Evolutionary conservation across 2,113 vertebrate species (phyloP).

Genomic region (Melanocharis versteri): DNA sequence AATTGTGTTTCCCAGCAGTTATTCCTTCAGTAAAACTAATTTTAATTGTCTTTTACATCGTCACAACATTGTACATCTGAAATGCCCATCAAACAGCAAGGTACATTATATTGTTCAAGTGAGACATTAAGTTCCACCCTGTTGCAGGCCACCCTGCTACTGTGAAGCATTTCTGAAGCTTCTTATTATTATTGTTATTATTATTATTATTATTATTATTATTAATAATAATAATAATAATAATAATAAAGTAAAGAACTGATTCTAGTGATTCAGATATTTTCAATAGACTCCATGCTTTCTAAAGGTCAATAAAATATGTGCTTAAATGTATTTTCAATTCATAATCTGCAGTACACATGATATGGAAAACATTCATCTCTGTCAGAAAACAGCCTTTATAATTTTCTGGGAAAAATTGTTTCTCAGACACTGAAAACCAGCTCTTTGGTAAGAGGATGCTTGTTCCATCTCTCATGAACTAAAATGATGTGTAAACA

Average conservation of each 20-base stretch:
- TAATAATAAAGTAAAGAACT: not conserved
- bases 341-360: not conserved
- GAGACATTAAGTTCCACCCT: not conserved
- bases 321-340: not conserved
- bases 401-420: not conserved
- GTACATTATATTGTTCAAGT: not conserved
- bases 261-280: not conserved
- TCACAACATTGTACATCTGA: not conserved
- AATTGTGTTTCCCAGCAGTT: not conserved
- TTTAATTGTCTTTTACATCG: not conserved
- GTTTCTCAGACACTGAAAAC: not conserved
- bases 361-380: not conserved
- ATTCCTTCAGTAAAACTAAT: not conserved
- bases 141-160: not conserved
- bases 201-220: too few relatives aligned
- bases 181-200: too few relatives aligned
- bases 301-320: not conserved
- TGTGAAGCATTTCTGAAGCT: not conserved
- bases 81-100: not conserved
- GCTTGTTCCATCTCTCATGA: not conserved
- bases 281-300: not conserved
- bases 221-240: too few relatives aligned
- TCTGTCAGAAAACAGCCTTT: not conserved
- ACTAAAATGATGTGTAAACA: not conserved
- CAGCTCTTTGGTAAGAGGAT: not conserved